Evolutionary conservation across 2,888 invertebrate species (phyloP).

Genomic region (Capitulum mitella): DNA sequence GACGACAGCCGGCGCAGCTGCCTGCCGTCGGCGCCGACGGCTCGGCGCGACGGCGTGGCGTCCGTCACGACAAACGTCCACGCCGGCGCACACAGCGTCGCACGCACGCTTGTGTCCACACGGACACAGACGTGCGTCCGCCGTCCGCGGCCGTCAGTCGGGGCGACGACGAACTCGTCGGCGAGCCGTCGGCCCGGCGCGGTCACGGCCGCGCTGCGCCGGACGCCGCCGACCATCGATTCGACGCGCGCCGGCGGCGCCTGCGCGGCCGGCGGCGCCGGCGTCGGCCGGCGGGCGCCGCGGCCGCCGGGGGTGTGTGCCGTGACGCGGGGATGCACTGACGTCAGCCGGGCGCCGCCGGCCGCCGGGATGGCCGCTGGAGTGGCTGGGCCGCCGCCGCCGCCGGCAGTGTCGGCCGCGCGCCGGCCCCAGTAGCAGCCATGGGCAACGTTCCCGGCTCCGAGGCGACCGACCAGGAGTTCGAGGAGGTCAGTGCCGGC

Average conservation of each 20-base stretch:
- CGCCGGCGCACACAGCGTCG: too few relatives aligned
- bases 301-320: background rate
- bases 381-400: background rate
- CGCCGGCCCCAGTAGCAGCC: background rate
- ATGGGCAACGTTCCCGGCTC: slow-evolving; percentile 16
- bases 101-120: too few relatives aligned
- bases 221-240: too few relatives aligned
- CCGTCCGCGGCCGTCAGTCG: too few relatives aligned
- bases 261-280: background rate
- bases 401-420: background rate
- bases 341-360: background rate
- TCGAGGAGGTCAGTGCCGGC: slow-evolving; percentile 5
- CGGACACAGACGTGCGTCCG: too few relatives aligned
- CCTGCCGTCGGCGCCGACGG: too few relatives aligned
- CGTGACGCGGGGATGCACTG: background rate
- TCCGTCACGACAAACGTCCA: too few relatives aligned
- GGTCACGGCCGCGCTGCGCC: too few relatives aligned
- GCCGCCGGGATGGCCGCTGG: background rate
- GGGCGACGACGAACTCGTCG: too few relatives aligned
- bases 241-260: background rate
- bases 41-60: too few relatives aligned
- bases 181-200: too few relatives aligned
- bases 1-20: too few relatives aligned
- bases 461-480: background rate
- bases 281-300: background rate